Base-by-base conservation (phyloP, 2,888 invertebrate species). In the Eristalis pertinax region DNA sequence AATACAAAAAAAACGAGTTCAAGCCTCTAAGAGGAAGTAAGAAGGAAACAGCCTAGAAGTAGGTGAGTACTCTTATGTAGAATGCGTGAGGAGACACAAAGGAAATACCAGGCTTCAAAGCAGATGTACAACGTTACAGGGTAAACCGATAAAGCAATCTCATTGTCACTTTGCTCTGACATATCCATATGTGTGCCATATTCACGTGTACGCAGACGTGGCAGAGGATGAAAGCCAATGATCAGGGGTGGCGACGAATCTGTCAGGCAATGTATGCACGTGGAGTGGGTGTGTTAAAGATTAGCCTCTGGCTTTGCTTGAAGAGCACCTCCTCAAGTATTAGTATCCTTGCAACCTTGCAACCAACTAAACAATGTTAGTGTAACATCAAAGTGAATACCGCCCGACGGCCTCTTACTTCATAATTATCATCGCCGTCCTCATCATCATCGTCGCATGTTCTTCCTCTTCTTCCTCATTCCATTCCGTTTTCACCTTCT, bases 301-400 rank as follows among this genome's bases (percentile, higher is more conserved):
- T 88, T 88, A 84, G 84, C 88, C 84, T 76, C 76, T 70, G 88
- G 88, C 88, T 84, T 73, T 78, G 76, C 75, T 72, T 80, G 79
- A 60, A 77, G 75, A 73, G 84, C 84, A 76, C 64, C 80, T 80
- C 87, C 43, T 75, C 87, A 84, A 84, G 88, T 81, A 79, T 73
- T 84, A 81, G 84, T 84, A 88, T 84, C 84, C 80, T 81, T 84
- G 88, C 88, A 84, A 88, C 88, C 87, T 87, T 87, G 87, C 87
- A 87, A 75, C 79, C 69, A 87, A 79, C 87, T 87, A 87, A 87
- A 87, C 87, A 87, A 83, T 87, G 83, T 87, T 87, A 84, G 88
- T 81, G 80, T 84, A 84, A 84, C 88, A 88, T 88, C 88, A 88
- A 88, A 88, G 80, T 78, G 88, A 88, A 88, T 88, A 73, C 76